Evolutionary conservation across 2,797 vertebrate species (phyloP).

Genomic region (Rhynchonycteris naso): DNA sequence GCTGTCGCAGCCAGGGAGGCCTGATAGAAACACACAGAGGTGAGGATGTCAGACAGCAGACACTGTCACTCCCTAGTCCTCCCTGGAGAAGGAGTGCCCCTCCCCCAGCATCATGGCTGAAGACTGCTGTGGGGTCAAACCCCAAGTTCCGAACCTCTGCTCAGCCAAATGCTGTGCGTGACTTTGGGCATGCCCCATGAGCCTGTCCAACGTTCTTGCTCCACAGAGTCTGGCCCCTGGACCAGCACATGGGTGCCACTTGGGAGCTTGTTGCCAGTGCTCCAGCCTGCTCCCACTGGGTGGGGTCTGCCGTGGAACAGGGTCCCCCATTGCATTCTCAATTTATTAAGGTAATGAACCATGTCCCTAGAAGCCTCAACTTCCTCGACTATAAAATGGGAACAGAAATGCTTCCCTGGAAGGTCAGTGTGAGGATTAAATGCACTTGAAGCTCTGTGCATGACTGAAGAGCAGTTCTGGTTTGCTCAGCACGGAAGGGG

Average conservation of each 20-base stretch:
- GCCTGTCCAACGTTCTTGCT: not conserved
- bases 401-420: not conserved
- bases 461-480: fast-evolving
- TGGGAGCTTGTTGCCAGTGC: not conserved
- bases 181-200: not conserved
- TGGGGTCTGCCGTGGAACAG: not conserved
- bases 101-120: fast-evolving
- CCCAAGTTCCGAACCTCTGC: too few species aligned
- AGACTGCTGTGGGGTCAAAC: not conserved
- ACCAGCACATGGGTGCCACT: fast-evolving
- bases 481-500: not conserved
- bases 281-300: fast-evolving
- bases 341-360: not conserved
- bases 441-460: not conserved
- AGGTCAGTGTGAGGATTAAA: not conserved
- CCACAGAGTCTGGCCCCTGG: fast-evolving
- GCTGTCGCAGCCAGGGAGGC: slow-evolving; percentile 65
- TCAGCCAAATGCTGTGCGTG: not conserved
- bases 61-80: slow-evolving; percentile 81
- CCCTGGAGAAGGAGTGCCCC: slow-evolving; percentile 76
- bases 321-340: not conserved
- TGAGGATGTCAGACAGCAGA: slow-evolving; percentile 79
- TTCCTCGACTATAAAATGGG: not conserved
- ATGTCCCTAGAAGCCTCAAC: not conserved
- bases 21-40: slow-evolving; percentile 81